Evolutionary conservation across 2,797 vertebrate genomes (phyloP), one percentile per base, ranked within the genome.

Genomic region (Helicolenus hilgendorfi): DNA sequence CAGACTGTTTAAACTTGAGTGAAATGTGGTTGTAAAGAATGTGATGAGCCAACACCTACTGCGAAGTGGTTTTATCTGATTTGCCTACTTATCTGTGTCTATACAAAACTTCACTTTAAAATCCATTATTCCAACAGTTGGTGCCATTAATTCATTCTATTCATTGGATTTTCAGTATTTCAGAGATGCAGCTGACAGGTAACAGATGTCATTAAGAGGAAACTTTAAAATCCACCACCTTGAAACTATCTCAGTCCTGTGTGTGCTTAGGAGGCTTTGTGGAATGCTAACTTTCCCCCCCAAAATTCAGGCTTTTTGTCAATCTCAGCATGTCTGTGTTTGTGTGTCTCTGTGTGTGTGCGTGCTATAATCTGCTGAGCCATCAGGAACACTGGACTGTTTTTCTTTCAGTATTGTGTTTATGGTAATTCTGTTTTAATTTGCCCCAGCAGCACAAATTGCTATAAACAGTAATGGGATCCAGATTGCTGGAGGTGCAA

Each of bases 401-500:
- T 72, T 71, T 70, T 83, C 26, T 55, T 77, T 31, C 20, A 53
- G 7, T 27, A 29, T 68, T 36, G 58, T 82, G 60, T 86, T 78
- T 68, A 83, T 84, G 64, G 8, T 70, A 41, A 81, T 85, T 58
- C 59, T 26, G 15, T 68, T 86, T 76, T 83, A 63, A 72, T 84
- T 89, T 72, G 27, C 35, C 75, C 80, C 67, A 20, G 63, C 55
- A 73, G 67, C 78, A 35, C 8, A 81, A 60, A 73, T 59, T 72
- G 55, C 81, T 27, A 26, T 67, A 55, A 77, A 72, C 18, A 67
- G 63, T 65, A 79, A 81, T 53, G 36, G 20, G 24, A 33, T 31
- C 72, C 65, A 38, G 49, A 73, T 72, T 72, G 58, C 79, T 79
- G 1, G 35, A 81, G 71, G 76, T 80, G 67, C 67, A 72, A 67